Percentiles rank a stretch among this genome's conserved stretches.
Conservation (phyloP, 2,888 invertebrate species). For the Aleiodes alternator region DNA sequence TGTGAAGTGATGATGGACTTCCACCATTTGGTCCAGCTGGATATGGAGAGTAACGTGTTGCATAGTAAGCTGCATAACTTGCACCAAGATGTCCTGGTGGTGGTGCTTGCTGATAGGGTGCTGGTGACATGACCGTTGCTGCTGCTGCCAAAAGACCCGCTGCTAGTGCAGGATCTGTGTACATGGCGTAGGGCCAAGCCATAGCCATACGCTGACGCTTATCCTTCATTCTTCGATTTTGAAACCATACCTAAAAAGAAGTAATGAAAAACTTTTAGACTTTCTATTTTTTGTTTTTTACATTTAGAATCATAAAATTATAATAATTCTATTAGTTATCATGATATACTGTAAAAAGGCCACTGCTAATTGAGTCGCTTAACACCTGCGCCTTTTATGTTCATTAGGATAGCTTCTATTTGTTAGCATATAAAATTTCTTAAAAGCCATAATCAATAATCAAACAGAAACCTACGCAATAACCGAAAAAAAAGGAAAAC, state of each 20-base stretch:
- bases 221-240: constrained; percentile 97
- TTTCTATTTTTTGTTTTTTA: neutral
- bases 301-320: constrained; percentile 32
- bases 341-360: constrained; percentile 22
- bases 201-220: constrained; percentile 96
- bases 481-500: too few species aligned
- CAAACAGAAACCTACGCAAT: constrained; percentile 58
- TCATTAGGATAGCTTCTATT: constrained; percentile 3
- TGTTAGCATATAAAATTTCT: constrained; percentile 20
- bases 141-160: constrained; percentile 95
- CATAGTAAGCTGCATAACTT: constrained; percentile 78
- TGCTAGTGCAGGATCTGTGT: constrained; percentile 95
- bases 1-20: constrained; percentile 78
- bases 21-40: constrained; percentile 76
- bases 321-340: constrained; percentile 6
- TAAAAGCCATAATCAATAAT: constrained; percentile 63
- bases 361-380: constrained; percentile 42
- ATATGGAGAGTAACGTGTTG: constrained; percentile 79
- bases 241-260: constrained; percentile 93
- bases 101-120: constrained; percentile 68
- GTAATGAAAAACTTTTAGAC: constrained; percentile 39
- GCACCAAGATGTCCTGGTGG: constrained; percentile 76
- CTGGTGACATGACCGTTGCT: constrained; percentile 79
- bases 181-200: constrained; percentile 97
- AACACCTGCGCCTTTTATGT: constrained; percentile 35